These are phyloP conservation scores for Halichondria panicea DNA, from an alignment of 37 sponge, comb jelly and placozoan genomes.

Conservation along the genomic window DNA sequence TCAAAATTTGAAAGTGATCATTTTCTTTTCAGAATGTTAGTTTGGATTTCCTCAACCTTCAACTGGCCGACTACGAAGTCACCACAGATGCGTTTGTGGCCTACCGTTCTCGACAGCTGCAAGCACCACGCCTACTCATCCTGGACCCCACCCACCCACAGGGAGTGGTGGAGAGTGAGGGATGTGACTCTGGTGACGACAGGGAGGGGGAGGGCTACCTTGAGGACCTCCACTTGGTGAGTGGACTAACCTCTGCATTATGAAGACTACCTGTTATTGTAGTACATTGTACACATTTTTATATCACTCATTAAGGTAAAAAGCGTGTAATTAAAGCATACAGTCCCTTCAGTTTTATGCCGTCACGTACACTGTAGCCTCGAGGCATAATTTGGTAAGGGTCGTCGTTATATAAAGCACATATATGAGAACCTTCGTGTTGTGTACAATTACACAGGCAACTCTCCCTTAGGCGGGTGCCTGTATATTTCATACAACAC, in stretches of 20 bases:
- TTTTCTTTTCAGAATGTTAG: constrained; percentile 40
- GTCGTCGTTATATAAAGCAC: too few species aligned
- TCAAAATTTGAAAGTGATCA: neutral
- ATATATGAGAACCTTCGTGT: too few species aligned
- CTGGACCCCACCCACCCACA: constrained; percentile 30
- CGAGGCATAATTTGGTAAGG: too few species aligned
- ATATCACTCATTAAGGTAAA: neutral
- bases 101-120: constrained; percentile 74
- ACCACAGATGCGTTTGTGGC: constrained; percentile 73
- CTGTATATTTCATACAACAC: too few species aligned
- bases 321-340: too few species aligned
- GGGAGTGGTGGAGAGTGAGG: neutral
- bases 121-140: constrained; percentile 57
- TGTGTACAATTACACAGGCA: too few species aligned
- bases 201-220: neutral
- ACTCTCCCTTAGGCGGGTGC: too few species aligned
- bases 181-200: neutral
- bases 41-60: constrained; percentile 72
- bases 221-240: constrained; percentile 33
- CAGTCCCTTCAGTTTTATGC: too few species aligned
- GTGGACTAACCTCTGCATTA: neutral
- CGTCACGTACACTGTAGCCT: too few species aligned
- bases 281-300: neutral
- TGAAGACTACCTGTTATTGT: neutral
- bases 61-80: constrained; percentile 70